Percentiles rank a stretch among this genome's conserved stretches.
Evolutionary conservation across 1,140 invertebrate genomes (phyloP).

Genomic region (Hirudo medicinalis): DNA sequence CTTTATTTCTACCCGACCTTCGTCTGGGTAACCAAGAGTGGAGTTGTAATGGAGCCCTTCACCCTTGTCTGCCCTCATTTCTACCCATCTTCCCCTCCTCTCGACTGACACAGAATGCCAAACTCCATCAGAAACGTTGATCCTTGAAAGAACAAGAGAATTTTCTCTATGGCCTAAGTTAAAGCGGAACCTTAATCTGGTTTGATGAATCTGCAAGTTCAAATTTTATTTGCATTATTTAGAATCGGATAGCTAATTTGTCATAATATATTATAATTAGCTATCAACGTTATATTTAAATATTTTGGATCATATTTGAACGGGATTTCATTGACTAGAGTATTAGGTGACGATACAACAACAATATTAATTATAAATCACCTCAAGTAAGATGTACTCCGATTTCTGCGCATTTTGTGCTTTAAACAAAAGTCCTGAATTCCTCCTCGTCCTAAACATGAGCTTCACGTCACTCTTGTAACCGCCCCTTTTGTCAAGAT

Average conservation of each 20-base stretch:
- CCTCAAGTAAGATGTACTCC: slow-evolving; percentile 85
- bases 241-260: background rate
- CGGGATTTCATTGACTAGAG: too few species aligned
- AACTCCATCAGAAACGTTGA: slow-evolving; percentile 84
- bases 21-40: slow-evolving; percentile 42
- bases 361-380: slow-evolving; percentile 27
- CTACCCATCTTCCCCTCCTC: slow-evolving; percentile 82
- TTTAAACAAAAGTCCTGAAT: slow-evolving; percentile 48
- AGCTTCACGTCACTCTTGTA: slow-evolving; percentile 63
- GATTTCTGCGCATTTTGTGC: slow-evolving; percentile 65
- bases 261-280: slow-evolving; percentile 12
- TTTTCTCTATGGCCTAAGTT: slow-evolving; percentile 81
- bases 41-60: slow-evolving; percentile 88
- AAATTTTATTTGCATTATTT: background rate
- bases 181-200: slow-evolving; percentile 54
- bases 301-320: background rate
- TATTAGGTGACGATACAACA: background rate
- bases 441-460: slow-evolving; percentile 77
- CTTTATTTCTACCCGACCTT: slow-evolving; percentile 17
- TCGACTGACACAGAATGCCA: slow-evolving; percentile 74
- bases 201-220: slow-evolving; percentile 60
- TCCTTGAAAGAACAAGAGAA: slow-evolving; percentile 74
- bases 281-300: too few species aligned
- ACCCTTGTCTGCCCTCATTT: slow-evolving; percentile 79
- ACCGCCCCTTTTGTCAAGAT: slow-evolving; percentile 20